These are phyloP conservation scores for Sebastes schlegelii DNA, from an alignment of 2,113 vertebrate species.

Conservation along the genomic window DNA sequence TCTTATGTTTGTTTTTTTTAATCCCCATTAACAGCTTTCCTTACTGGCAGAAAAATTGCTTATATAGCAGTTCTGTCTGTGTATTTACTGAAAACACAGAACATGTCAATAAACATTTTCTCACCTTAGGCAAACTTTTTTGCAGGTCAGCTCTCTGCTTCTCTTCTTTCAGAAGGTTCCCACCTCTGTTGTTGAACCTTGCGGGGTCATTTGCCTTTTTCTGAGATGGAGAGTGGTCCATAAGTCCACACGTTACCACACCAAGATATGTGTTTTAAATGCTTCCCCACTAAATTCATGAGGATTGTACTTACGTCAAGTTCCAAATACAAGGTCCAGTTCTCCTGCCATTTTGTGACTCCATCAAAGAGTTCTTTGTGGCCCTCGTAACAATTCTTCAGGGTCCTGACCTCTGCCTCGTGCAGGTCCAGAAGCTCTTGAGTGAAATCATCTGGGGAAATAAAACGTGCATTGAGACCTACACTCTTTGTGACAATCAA, in stretches of 20 bases:
- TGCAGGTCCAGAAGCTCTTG: slow-evolving; percentile 89
- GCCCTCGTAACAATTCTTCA: slow-evolving; percentile 85
- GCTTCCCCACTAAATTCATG: no score
- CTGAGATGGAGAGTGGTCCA: slow-evolving; percentile 48
- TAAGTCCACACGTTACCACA: background rate
- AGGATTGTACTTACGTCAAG: slow-evolving; percentile 87
- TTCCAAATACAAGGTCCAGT: slow-evolving; percentile 91
- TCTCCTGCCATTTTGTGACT: slow-evolving; percentile 91
- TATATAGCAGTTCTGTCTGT: background rate
- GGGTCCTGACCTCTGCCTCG: slow-evolving; percentile 82
- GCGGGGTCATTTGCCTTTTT: slow-evolving; percentile 89
- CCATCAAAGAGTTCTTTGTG: slow-evolving; percentile 91
- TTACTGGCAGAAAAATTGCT: background rate
- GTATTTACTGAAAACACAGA: background rate
- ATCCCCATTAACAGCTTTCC: background rate
- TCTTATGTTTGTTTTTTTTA: background rate
- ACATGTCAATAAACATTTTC: slow-evolving; percentile 6
- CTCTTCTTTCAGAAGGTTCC: slow-evolving; percentile 95
- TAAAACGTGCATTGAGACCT: background rate
- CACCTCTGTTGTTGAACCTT: slow-evolving; percentile 93
- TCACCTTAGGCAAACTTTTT: slow-evolving; percentile 92
- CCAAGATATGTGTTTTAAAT: background rate
- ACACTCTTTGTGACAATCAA: background rate
- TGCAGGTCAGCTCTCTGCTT: slow-evolving; percentile 93
- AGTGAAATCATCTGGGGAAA: slow-evolving; percentile 84